Evolutionary conservation across 2,797 vertebrate genomes (phyloP), one percentile per base, ranked within the genome.

Genomic region (Onychomys leucogaster): DNA sequence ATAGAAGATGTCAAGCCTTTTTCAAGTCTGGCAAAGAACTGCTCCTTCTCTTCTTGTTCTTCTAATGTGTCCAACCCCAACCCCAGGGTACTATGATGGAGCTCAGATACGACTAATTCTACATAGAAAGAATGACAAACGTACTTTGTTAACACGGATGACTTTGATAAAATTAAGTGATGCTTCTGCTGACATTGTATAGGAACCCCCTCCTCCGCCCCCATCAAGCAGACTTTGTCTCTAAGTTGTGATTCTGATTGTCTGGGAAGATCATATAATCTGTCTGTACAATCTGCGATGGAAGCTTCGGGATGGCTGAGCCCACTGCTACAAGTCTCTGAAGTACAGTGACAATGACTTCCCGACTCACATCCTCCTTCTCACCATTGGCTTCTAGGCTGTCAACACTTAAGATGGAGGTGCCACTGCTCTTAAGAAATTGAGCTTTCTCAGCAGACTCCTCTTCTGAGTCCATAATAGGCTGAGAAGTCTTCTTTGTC

Each of bases 41-140:
- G 94, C 19, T 98, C 98, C 97, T 99, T 99, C 97, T 99, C 99
- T 93, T 99, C 99, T 92, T 99, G 98, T 90, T 99, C 99, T 98
- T 99, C 99, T 97, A 99, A 98, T 19, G 99, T 99, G 98, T 99
- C 99, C 98, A 99, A 78, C 78, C 99, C 99, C 96, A 98, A 34
- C 80, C 80, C 98, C 1, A 95, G 0, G 0, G 91, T 8, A 90
- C 90, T 98, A 71, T 92, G 98, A 95, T 95, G 98, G 85, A 98
- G 96, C 29, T 98, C 99, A 94, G 98, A 98, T 41, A 98, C 77
- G 91, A 98, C 63, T 2, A 98, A 98, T 93, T 99, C 99, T 99
- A 97, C 92, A 96, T 73, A 65, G 27, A 92, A 90, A 96, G 34
- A 97, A 9, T 41, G n/a, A 88, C 21, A 94, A 94, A 95, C 37